A percentile compares a stretch with the other conserved stretches of the same genome.
These are phyloP conservation scores for Micoletzkya japonica DNA, from an alignment of 2,888 invertebrate species.

Conservation along the genomic window DNA sequence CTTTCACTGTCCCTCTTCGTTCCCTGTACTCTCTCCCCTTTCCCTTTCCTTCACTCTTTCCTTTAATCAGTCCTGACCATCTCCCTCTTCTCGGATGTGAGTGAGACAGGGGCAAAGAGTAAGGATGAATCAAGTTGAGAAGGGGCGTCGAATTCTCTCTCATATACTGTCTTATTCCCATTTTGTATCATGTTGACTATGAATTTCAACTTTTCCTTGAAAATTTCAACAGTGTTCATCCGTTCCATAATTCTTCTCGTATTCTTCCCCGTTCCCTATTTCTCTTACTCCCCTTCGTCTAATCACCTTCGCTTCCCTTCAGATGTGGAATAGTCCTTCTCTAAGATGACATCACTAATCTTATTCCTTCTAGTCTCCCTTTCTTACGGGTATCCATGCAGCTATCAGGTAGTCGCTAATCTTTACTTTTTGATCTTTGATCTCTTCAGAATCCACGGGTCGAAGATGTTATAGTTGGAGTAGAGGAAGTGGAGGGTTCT, in stretches of 20 bases:
- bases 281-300: background rate
- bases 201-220: too few relatives aligned
- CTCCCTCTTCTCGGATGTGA: too few relatives aligned
- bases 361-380: background rate
- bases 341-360: constrained; percentile 2
- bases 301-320: background rate
- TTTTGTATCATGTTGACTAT: too few relatives aligned
- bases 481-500: constrained; percentile 34
- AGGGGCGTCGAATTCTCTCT: background rate
- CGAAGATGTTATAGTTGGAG: constrained; percentile 46
- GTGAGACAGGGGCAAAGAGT: too few relatives aligned
- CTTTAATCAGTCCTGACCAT: too few relatives aligned
- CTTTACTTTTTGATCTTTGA: background rate
- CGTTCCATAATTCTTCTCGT: background rate
- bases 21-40: background rate
- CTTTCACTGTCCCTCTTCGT: background rate
- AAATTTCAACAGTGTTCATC: background rate
- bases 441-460: constrained; percentile 38
- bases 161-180: too few relatives aligned
- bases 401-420: constrained; percentile 26
- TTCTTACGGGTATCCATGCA: background rate
- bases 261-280: background rate
- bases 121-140: too few relatives aligned
- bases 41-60: background rate
- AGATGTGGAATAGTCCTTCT: background rate